Evolutionary conservation across 2,888 invertebrate genomes (phyloP).

Genomic region (Tortrix viridana): DNA sequence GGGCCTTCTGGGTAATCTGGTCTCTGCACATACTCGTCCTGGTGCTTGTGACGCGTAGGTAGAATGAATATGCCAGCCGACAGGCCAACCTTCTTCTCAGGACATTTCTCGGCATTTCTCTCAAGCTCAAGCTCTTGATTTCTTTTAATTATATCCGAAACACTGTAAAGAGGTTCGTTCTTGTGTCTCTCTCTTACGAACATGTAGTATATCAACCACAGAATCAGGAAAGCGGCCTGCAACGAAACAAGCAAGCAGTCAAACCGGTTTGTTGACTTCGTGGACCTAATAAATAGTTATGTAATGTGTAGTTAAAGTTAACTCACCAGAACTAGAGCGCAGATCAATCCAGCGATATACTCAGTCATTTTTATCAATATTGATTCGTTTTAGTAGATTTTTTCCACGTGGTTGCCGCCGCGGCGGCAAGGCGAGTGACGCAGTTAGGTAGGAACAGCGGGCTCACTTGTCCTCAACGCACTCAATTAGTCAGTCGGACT

Average conservation of each 20-base stretch:
- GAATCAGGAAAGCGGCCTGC: constrained; percentile 67
- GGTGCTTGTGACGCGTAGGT: constrained; percentile 65
- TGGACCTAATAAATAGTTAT: constrained; percentile 2
- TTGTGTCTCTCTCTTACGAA: constrained; percentile 72
- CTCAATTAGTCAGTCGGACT: constrained; percentile 73
- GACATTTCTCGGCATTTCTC: constrained; percentile 45
- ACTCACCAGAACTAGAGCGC: constrained; percentile 74
- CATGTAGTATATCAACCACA: constrained; percentile 77
- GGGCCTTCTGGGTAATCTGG: constrained; percentile 77
- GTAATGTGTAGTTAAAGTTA: constrained; percentile 18
- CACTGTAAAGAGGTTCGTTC: constrained; percentile 64
- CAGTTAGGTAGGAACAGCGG: constrained; percentile 63
- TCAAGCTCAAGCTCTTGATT: constrained; percentile 56
- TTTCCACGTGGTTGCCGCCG: constrained; percentile 40
- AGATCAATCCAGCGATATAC: constrained; percentile 68
- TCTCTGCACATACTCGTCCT: constrained; percentile 61
- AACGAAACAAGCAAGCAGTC: constrained; percentile 37
- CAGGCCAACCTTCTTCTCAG: constrained; percentile 55
- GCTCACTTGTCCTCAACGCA: constrained; percentile 54
- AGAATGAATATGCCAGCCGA: constrained; percentile 67
- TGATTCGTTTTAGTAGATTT: constrained; percentile 40
- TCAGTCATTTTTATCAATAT: constrained; percentile 61
- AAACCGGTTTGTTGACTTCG: constrained; percentile 20
- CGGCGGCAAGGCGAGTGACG: constrained; percentile 60
- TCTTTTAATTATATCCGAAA: constrained; percentile 62